A percentile compares a stretch with the other conserved stretches of the same genome.
Conservation (phyloP, 2,888 invertebrate genomes). For the Ellobium chinense region DNA sequence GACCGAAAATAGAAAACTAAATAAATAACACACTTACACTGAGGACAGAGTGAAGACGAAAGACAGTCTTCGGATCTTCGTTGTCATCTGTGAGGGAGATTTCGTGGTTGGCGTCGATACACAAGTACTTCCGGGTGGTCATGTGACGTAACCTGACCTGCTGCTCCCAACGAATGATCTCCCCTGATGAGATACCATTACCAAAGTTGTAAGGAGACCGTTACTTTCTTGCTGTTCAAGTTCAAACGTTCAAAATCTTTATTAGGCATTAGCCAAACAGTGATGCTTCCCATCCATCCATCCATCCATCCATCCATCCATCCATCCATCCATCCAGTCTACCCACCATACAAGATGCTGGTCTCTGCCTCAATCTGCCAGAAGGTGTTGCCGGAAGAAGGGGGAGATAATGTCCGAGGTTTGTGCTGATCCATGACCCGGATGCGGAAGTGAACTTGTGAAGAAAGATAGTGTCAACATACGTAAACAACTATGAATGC, state of each 20-base stretch:
- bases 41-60: conserved; percentile 77
- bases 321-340: background rate
- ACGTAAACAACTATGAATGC: too few relatives aligned
- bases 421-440: conserved; percentile 78
- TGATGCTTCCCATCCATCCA: too few relatives aligned
- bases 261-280: too few relatives aligned
- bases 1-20: too few relatives aligned
- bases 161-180: conserved; percentile 78
- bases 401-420: conserved; percentile 77
- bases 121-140: conserved; percentile 77
- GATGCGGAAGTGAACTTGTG: conserved; percentile 78
- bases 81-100: conserved; percentile 74
- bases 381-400: conserved; percentile 78
- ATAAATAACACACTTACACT: conserved; percentile 74
- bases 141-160: conserved; percentile 78
- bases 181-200: conserved; percentile 65
- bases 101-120: conserved; percentile 72
- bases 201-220: too few relatives aligned
- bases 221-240: too few relatives aligned
- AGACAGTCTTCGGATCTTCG: conserved; percentile 78
- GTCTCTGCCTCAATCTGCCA: conserved; percentile 79
- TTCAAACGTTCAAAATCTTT: too few relatives aligned
- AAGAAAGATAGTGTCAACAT: too few relatives aligned
- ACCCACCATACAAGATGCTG: conserved; percentile 74
- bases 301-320: background rate